Conservation (phyloP, 1,140 invertebrate genomes). For the Pissodes strobi region DNA sequence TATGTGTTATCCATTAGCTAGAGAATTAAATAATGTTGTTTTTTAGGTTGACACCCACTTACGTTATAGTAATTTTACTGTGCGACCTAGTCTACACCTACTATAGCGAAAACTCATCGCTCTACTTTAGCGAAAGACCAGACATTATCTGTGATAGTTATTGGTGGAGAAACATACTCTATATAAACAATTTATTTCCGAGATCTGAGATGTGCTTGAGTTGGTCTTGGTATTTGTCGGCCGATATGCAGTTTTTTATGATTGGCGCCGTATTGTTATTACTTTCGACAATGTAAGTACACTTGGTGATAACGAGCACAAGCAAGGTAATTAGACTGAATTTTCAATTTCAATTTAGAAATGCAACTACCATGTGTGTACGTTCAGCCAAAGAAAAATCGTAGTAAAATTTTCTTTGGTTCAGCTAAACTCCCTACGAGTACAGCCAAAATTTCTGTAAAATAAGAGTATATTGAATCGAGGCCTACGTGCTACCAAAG, state of each 20-base stretch:
- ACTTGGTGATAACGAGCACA: conserved; percentile 7
- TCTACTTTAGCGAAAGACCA: conserved; percentile 58
- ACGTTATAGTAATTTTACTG: conserved; percentile 60
- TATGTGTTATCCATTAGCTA: too few species aligned
- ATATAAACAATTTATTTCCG: conserved; percentile 65
- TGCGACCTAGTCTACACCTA: conserved; percentile 59
- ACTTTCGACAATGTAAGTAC: conserved; percentile 61
- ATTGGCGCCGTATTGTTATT: conserved; percentile 60
- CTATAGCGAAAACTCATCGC: conserved; percentile 58
- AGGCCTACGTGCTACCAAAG: too few species aligned
- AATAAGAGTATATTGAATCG: too few species aligned
- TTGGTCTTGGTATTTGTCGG: conserved; percentile 83
- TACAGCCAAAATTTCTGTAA: too few species aligned
- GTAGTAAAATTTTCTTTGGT: too few species aligned
- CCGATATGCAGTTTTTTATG: conserved; percentile 80
- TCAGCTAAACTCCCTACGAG: too few species aligned
- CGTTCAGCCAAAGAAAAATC: too few species aligned
- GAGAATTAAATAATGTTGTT: conserved; percentile 2
- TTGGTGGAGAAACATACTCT: conserved; percentile 69
- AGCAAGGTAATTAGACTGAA: too few species aligned
- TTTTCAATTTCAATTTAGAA: too few species aligned
- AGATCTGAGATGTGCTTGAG: conserved; percentile 68
- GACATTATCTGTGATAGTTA: conserved; percentile 61
- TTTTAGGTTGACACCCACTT: conserved; percentile 60
- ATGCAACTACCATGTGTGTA: too few species aligned